Evolutionary conservation across 2,888 invertebrate genomes (phyloP), one percentile per base, ranked within the genome.

Genomic region (Caenorhabditis sp.): DNA sequence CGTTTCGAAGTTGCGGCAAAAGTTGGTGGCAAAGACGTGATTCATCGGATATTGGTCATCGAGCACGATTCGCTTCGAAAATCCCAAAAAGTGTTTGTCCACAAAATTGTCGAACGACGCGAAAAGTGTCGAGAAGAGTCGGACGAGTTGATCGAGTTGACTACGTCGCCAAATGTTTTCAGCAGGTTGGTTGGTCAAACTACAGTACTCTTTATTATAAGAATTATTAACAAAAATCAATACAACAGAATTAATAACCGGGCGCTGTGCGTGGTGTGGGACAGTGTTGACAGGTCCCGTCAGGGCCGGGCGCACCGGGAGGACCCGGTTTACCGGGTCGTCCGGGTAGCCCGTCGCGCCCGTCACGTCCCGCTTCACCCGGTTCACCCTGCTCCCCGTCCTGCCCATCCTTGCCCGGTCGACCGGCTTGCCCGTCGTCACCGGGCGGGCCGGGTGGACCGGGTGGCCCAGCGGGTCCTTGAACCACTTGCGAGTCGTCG

Each of bases 371-470:
- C 0, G 78, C 69, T 23, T 72, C 71, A 61, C 82, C 82, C 1
- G 64, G 54, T 21, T 60, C 53, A 21, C 79, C 79, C 54, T 77
- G 74, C 50, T 73, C 72, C 51, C 79, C 79, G 36, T 79, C 79
- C 60, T 71, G 74, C 57, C 81, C 81, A 14, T 77, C 75, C n/a
- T 74, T 63, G 53, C 82, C 82, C n/a, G 78, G 72, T 10, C 69
- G 65, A 58, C 82, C 82, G 2, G 81, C 79, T 14, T 70, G 66
- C 43, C 82, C 80, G 17, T 76, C 70, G 3, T 71, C 71, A 5
- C 77, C 76, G 21, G 76, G 72, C 8, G 70, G 57, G 21, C 75
- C 73, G 17, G 77, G 70, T 31, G 69, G 60, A 61, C 76, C 76
- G 21, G 67, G 54, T 69, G 72, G 49, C 63, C 79, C 79, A 5